A percentile compares a stretch with the other conserved stretches of the same genome.
Evolutionary conservation across 2,888 invertebrate species (phyloP).

Genomic region (Anthoptus insignis): DNA sequence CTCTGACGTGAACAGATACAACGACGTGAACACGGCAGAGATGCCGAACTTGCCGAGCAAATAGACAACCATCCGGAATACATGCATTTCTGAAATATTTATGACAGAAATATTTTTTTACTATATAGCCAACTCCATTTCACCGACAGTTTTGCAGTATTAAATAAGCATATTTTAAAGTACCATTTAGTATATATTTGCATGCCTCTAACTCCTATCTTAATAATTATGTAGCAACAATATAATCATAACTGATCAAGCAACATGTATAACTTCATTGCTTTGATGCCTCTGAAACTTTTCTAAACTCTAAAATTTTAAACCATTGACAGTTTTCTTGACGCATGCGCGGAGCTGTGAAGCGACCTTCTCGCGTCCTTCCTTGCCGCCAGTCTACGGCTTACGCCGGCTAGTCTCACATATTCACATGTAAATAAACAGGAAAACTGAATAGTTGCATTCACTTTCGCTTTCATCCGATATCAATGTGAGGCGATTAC

Average conservation of each 20-base stretch:
- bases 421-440: slow-evolving; percentile 75
- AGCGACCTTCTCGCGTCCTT: slow-evolving; percentile 82
- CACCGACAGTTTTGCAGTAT: no score
- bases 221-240: no score
- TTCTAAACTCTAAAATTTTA: no score
- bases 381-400: slow-evolving; percentile 72
- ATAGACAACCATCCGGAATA: slow-evolving; percentile 78
- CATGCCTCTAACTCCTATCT: no score
- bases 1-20: slow-evolving; percentile 90
- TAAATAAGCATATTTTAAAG: no score
- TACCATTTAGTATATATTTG: no score
- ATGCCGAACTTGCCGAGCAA: slow-evolving; percentile 89
- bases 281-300: no score
- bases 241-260: no score
- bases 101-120: no score
- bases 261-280: no score
- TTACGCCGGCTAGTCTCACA: slow-evolving; percentile 76
- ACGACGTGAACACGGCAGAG: slow-evolving; percentile 88
- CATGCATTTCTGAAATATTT: slow-evolving; percentile 59
- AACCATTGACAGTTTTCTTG: slow-evolving; percentile 51
- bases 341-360: slow-evolving; percentile 75
- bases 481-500: slow-evolving; percentile 22
- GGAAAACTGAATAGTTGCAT: slow-evolving; percentile 39
- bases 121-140: no score
- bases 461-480: slow-evolving; percentile 35